Evolutionary conservation across 2,888 invertebrate species (phyloP).

Genomic region (Drosophila helvetica): DNA sequence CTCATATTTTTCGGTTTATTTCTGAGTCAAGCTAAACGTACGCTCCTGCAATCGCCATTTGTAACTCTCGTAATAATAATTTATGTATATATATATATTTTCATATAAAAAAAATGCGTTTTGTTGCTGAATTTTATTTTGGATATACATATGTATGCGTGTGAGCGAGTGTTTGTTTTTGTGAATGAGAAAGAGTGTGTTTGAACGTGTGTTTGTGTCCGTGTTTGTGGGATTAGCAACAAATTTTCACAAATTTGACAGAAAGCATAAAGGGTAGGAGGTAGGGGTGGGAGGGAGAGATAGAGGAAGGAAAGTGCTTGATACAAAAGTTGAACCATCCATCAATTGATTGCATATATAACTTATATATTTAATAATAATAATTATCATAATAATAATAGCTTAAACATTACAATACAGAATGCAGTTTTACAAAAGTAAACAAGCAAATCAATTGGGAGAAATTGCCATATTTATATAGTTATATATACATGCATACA

Average conservation of each 20-base stretch:
- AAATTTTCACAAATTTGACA: slow-evolving; percentile 27
- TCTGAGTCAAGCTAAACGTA: slow-evolving; percentile 68
- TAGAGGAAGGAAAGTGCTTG: slow-evolving; percentile 28
- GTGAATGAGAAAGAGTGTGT: slow-evolving; percentile 14
- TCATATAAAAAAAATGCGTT: slow-evolving; percentile 59
- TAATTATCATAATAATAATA: slow-evolving; percentile 67
- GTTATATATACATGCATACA: slow-evolving; percentile 2
- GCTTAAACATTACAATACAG: slow-evolving; percentile 72
- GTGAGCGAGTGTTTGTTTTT: slow-evolving; percentile 32
- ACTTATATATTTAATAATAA: slow-evolving; percentile 78
- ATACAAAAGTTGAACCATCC: slow-evolving; percentile 46
- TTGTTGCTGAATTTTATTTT: slow-evolving; percentile 57
- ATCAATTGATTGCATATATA: slow-evolving; percentile 59
- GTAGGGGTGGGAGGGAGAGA: not conserved
- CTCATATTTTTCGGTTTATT: slow-evolving; percentile 61
- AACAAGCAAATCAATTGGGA: slow-evolving; percentile 39
- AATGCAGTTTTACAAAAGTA: slow-evolving; percentile 70
- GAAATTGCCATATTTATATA: slow-evolving; percentile 14
- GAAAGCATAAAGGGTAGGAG: not conserved
- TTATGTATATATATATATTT: slow-evolving; percentile 55
- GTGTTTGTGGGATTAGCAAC: slow-evolving; percentile 35
- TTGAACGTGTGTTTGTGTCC: slow-evolving; percentile 19
- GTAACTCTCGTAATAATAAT: slow-evolving; percentile 66
- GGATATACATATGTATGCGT: slow-evolving; percentile 41
- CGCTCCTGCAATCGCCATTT: slow-evolving; percentile 64